These are phyloP conservation scores for Seriola quinqueradiata DNA, from an alignment of 2,113 vertebrate genomes.

Conservation along the genomic window DNA sequence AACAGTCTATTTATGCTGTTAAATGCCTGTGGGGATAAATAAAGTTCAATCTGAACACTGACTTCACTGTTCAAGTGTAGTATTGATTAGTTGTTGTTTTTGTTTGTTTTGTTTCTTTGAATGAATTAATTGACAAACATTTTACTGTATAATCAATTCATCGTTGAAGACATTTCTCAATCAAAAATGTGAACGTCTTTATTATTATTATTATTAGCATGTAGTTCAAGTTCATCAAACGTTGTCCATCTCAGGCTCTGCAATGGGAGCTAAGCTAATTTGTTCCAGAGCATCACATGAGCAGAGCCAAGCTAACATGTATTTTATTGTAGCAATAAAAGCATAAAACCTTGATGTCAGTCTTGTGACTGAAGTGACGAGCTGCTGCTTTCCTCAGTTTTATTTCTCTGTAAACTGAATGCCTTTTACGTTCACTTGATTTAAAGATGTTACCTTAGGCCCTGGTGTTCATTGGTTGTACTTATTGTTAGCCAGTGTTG, in stretches of 20 bases:
- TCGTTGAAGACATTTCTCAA: background rate
- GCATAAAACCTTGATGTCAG: constrained; percentile 12
- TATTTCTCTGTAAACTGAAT: background rate
- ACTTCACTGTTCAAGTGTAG: background rate
- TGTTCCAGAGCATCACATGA: constrained; percentile 8
- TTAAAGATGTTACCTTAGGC: background rate
- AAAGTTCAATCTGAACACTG: background rate
- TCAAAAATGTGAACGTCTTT: background rate
- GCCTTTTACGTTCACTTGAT: background rate
- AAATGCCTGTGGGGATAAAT: background rate
- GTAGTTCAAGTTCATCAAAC: background rate
- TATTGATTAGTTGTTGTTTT: background rate
- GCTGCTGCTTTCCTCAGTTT: background rate
- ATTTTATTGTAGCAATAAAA: constrained; percentile 18
- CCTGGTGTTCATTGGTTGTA: background rate
- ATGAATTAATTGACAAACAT: too few species aligned
- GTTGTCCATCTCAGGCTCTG: background rate
- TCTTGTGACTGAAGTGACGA: background rate
- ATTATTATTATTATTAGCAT: background rate
- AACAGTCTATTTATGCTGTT: background rate
- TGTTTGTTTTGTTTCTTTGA: too few species aligned
- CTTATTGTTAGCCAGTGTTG: background rate
- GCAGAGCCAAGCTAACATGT: constrained; percentile 13
- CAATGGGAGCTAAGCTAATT: background rate
- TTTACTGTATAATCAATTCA: background rate